phyloP scores from a whole-genome alignment of 2,797 vertebrate species.

The Echiichthys vipera region DNA sequence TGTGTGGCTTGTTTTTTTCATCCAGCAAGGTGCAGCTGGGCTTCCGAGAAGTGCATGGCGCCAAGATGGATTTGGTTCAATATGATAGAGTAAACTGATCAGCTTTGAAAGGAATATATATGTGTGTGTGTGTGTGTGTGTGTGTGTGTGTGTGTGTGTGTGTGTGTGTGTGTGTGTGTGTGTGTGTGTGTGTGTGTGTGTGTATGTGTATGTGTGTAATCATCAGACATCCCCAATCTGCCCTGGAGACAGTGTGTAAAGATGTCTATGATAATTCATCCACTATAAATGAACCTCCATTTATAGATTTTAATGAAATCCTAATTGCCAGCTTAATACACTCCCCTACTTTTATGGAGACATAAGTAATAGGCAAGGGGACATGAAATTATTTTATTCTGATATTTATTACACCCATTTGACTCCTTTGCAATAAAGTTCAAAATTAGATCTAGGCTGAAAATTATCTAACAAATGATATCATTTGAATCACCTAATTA shows the following conservation, averaged over 20 bases:
- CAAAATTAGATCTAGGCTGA: conserved; percentile 84
- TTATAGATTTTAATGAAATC: conserved; percentile 88
- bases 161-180: conserved; percentile 24
- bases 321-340: conserved; percentile 86
- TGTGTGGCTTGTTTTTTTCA: conserved; percentile 73
- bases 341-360: conserved; percentile 78
- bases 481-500: conserved; percentile 80
- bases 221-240: conserved; percentile 39
- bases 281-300: conserved; percentile 83
- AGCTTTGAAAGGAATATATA: conserved; percentile 83
- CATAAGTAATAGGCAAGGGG: conserved; percentile 82
- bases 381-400: conserved; percentile 87
- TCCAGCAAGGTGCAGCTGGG: conserved; percentile 83
- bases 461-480: conserved; percentile 82
- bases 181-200: conserved; percentile 4
- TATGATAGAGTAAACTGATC: conserved; percentile 93
- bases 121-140: conserved; percentile 38
- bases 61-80: conserved; percentile 91
- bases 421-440: conserved; percentile 83
- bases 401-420: conserved; percentile 84
- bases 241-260: conserved; percentile 66
- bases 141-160: conserved; percentile 33
- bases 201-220: conserved; percentile 9
- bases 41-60: conserved; percentile 92
- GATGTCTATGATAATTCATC: conserved; percentile 79